phyloP scores from a whole-genome alignment of 2,888 invertebrate species.

The Pharmacophagus antenor region DNA sequence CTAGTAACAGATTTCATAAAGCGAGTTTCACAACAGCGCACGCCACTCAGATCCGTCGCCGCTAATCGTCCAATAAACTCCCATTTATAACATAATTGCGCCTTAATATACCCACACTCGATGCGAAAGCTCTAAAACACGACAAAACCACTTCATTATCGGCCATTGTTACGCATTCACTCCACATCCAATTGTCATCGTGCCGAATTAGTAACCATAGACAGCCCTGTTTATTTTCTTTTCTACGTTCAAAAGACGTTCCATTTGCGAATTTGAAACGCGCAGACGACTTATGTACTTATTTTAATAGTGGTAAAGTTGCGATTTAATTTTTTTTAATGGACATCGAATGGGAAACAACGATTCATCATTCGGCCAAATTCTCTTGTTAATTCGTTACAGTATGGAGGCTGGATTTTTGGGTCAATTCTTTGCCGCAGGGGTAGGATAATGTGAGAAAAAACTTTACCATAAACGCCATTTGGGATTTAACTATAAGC shows the following conservation, averaged over 20 bases:
- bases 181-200: conserved; percentile 62
- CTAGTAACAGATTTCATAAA: conserved; percentile 33
- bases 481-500: conserved; percentile 33
- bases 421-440: conserved; percentile 52
- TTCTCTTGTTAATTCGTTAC: conserved; percentile 74
- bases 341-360: conserved; percentile 51
- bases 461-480: conserved; percentile 40
- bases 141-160: conserved; percentile 71
- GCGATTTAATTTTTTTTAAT: conserved; percentile 18
- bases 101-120: conserved; percentile 68
- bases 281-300: conserved; percentile 31
- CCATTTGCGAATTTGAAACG: conserved; percentile 40
- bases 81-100: conserved; percentile 72
- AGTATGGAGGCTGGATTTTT: conserved; percentile 51
- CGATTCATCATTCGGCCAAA: conserved; percentile 63
- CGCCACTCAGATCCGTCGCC: conserved; percentile 38
- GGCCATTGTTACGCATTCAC: conserved; percentile 64
- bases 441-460: conserved; percentile 47
- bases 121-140: conserved; percentile 55
- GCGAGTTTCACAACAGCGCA: conserved; percentile 37
- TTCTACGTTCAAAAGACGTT: conserved; percentile 36
- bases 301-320: conserved; percentile 22
- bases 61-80: conserved; percentile 71
- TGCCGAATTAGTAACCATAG: conserved; percentile 34
- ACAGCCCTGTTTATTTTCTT: conserved; percentile 37